These are phyloP conservation scores for Cepphus grylle DNA, from an alignment of 2,113 vertebrate genomes.

Conservation along the genomic window DNA sequence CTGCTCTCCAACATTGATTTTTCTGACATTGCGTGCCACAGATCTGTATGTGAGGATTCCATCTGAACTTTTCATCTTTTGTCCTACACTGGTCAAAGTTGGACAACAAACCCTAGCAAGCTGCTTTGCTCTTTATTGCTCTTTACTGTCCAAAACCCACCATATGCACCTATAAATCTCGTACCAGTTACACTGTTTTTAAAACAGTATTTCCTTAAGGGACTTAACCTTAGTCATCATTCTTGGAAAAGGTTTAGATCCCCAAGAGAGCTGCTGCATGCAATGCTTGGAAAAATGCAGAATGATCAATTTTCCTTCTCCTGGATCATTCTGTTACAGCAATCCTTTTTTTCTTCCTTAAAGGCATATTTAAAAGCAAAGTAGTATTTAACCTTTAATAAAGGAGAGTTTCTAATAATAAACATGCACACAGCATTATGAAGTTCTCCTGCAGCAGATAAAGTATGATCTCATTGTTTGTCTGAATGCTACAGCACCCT, in stretches of 20 bases:
- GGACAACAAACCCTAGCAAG: background rate
- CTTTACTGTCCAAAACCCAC: background rate
- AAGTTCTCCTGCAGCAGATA: background rate
- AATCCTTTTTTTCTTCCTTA: conserved; percentile 4
- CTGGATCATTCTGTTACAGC: background rate
- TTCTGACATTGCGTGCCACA: background rate
- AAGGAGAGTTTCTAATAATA: background rate
- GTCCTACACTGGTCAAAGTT: background rate
- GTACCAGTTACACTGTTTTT: background rate
- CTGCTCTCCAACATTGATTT: accelerated
- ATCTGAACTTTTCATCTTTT: background rate
- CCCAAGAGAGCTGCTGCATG: background rate
- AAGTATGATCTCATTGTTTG: background rate
- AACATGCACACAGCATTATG: background rate
- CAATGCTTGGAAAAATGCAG: conserved; percentile 6
- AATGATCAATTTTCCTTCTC: conserved; percentile 5
- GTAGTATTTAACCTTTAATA: background rate
- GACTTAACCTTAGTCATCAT: background rate
- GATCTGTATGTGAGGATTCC: background rate
- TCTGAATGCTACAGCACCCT: background rate
- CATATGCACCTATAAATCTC: background rate
- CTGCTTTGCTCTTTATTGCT: background rate
- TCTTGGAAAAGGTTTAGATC: conserved; percentile 31
- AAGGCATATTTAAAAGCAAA: background rate
- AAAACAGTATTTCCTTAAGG: background rate